Base-by-base conservation (phyloP, 2,113 vertebrate species). In the Morone saxatilis region DNA sequence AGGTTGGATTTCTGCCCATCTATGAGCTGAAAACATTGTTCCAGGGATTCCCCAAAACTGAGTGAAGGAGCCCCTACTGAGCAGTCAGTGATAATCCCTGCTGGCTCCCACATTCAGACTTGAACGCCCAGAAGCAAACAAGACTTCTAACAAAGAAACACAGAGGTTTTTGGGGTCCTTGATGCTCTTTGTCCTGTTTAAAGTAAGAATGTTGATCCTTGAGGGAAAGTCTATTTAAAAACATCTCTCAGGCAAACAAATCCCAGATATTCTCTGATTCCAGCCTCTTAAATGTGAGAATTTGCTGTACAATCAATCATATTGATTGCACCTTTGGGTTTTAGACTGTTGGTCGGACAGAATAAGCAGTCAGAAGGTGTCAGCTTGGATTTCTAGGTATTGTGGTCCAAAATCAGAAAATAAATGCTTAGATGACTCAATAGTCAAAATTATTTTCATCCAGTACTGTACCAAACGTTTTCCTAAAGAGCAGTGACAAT, bases 1-100 rank as follows among this genome's bases (percentile, higher is more conserved):
- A 80, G 38, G 0, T 2, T 22, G 76, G 86, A 85, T 87, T 87
- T 77, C 20, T 80, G 68, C 86, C 70, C 67, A 41, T 73, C 66
- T 67, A n/a, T 68, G 51, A 77, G 36, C 7, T 1, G 63, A n/a
- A 41, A 63, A 83, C 75, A 80, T 72, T 82, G 80, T 87, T 78
- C 54, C 25, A 20, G 48, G 79, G 76, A 68, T 65, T 71, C 47
- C 71, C 41, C 43, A 38, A 62, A 71, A 54, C 31, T 36, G 48
- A 50, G 51, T 20, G 38, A 41, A 76, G 65, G 38, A 60, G 59
- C 31, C 22, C 84, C 75, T 0, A 3, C 73, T 56, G 80, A 81
- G 85, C 70, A 0, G 54, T 0, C 54, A 22, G 51, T 25, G 77
- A 68, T 86, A 86, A 85, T 91, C 84, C 77, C 69, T 9, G 73